Base-by-base conservation (phyloP, 2,113 vertebrate species). In the Bufo bufo region DNA sequence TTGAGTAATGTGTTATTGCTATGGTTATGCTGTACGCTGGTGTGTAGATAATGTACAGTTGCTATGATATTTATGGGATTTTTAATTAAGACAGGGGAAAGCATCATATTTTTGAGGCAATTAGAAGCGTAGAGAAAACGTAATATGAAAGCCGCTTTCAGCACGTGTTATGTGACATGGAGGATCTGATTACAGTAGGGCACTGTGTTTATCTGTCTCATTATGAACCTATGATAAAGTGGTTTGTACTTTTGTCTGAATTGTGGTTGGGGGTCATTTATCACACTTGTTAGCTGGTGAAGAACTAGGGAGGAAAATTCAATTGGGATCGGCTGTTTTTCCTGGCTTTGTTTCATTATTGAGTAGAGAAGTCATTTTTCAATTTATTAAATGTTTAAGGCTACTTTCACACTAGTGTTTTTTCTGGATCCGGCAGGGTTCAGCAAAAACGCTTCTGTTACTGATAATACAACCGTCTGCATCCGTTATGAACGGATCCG, bases 191-290 rank as follows among this genome's bases (percentile, higher is more conserved):
- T 54, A 23, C 50, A 23, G 77, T 17, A 78, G 49, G 54, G 58
- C 33, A 19, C 11, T 81, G 43, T 59, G 54, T 81, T 61, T 61
- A 23, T 78, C 49, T 20, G 56, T 45, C 78, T 61, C 78, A 80
- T 33, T 79, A 79, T 79, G 77, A 79, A 79, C 20, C 54, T 58
- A 58, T 81, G 54, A 81, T 81, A 3, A 81, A 81, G 78, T 45
- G 33, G 78, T 81, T 80, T 59, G 52, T 80, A 58, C n/a, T 58
- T 80, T 80, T 80, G 77, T 45, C 56, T 81, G 43, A 61, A 59
- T 58, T 81, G 14, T 16, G 23, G 16, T 61, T 81, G 56, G 56
- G 33, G 78, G 78, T 81, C 52, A 59, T 81, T 81, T 81, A 81
- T 81, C 78, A 61, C 54, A 81, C 17, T 59, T 43, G 78, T 45